These are phyloP conservation scores for Micronisus gabar DNA, from an alignment of 2,113 vertebrate genomes.

Conservation along the genomic window DNA sequence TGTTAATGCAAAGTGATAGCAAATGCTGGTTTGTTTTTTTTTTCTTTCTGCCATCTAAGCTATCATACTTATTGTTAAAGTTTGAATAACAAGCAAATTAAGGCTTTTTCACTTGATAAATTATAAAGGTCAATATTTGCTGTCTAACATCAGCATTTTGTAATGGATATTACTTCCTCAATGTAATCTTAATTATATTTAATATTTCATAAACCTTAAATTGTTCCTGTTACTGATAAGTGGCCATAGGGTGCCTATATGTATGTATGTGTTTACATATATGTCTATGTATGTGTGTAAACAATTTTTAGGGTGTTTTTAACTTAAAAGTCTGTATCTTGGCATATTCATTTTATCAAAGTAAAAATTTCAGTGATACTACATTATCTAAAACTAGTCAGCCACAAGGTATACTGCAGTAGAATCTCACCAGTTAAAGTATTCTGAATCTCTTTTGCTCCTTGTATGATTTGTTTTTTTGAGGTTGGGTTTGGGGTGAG, in stretches of 20 bases:
- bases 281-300: background rate
- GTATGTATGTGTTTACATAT: background rate
- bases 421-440: background rate
- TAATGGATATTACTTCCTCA: background rate
- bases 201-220: constrained; percentile 34
- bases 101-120: constrained; percentile 54
- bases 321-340: background rate
- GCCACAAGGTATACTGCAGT: background rate
- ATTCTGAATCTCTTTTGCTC: background rate
- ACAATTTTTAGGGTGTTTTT: background rate
- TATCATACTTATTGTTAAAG: constrained; percentile 25
- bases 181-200: background rate
- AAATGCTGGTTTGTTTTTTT: background rate
- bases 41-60: constrained; percentile 4
- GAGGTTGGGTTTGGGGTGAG: background rate
- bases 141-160: constrained; percentile 55
- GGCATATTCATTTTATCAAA: background rate
- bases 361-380: background rate
- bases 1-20: constrained; percentile 46
- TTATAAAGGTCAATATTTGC: constrained; percentile 67
- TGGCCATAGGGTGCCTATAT: background rate
- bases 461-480: background rate
- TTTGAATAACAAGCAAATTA: constrained; percentile 66
- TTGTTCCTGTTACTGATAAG: constrained; percentile 8
- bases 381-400: background rate